phyloP scores from a whole-genome alignment of 2,113 vertebrate species.

The Pollimyrus isidori region DNA sequence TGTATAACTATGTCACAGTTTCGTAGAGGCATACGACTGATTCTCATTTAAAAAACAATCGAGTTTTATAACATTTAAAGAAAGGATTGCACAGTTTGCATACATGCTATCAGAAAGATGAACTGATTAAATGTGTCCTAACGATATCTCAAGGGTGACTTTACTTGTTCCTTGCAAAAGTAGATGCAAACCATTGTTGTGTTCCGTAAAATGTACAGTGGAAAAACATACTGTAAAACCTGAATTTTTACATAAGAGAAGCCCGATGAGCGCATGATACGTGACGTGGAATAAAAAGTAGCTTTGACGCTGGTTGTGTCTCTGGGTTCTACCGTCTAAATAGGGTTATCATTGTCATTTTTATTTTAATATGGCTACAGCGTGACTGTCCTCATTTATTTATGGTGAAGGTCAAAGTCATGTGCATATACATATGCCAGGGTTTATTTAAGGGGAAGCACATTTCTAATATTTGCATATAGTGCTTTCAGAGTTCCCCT shows the following conservation, averaged over 20 bases:
- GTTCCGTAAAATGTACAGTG: neutral
- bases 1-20: neutral
- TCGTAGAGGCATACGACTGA: neutral
- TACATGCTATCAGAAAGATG: neutral
- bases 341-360: neutral
- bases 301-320: neutral
- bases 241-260: neutral
- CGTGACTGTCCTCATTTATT: neutral
- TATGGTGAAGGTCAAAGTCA: neutral
- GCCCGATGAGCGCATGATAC: neutral
- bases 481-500: neutral
- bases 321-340: neutral
- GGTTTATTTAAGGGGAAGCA: neutral
- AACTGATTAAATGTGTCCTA: neutral
- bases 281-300: neutral
- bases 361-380: neutral
- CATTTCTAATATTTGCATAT: neutral
- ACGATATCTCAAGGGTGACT: neutral
- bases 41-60: neutral
- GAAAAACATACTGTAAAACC: neutral
- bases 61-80: neutral
- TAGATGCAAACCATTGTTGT: neutral
- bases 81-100: neutral
- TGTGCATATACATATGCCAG: neutral
- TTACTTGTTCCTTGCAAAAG: neutral